phyloP scores from a whole-genome alignment of 2,888 invertebrate species.

The Crocallis elinguaria region DNA sequence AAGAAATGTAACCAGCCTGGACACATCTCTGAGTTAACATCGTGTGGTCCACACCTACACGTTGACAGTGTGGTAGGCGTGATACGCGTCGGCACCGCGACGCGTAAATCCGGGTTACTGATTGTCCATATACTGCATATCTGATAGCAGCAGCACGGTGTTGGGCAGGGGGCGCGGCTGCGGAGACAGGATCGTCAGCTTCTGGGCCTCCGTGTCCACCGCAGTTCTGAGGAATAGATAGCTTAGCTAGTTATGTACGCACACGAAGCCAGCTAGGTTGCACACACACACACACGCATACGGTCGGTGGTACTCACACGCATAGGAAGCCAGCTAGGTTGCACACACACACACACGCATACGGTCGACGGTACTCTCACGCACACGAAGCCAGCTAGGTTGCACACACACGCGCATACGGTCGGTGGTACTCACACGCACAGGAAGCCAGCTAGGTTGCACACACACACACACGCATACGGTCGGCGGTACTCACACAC shows the following conservation, averaged over 20 bases:
- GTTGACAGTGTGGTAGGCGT: not conserved
- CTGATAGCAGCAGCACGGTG: conserved; percentile 93
- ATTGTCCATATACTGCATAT: conserved; percentile 97
- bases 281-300: too few species aligned
- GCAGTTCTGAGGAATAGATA: conserved; percentile 88
- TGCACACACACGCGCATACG: conserved; percentile 82
- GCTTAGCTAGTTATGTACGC: not conserved
- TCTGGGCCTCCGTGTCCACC: conserved; percentile 94
- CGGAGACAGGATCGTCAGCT: conserved; percentile 95
- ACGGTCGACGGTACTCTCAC: conserved; percentile 87
- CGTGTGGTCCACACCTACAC: not conserved
- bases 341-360: too few species aligned
- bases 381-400: conserved; percentile 93
- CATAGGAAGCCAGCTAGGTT: not conserved
- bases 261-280: too few species aligned
- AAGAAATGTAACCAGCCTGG: too few species aligned
- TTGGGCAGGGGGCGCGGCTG: conserved; percentile 97
- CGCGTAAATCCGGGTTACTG: conserved; percentile 77
- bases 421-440: too few species aligned
- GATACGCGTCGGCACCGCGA: not conserved
- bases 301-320: not conserved
- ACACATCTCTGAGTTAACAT: too few species aligned
- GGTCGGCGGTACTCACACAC: too few species aligned
- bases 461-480: too few species aligned
- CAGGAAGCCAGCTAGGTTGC: not conserved